Evolutionary conservation across 2,888 invertebrate species (phyloP), one percentile per base, ranked within the genome.

Genomic region (Lepetodrilus schrolli): DNA sequence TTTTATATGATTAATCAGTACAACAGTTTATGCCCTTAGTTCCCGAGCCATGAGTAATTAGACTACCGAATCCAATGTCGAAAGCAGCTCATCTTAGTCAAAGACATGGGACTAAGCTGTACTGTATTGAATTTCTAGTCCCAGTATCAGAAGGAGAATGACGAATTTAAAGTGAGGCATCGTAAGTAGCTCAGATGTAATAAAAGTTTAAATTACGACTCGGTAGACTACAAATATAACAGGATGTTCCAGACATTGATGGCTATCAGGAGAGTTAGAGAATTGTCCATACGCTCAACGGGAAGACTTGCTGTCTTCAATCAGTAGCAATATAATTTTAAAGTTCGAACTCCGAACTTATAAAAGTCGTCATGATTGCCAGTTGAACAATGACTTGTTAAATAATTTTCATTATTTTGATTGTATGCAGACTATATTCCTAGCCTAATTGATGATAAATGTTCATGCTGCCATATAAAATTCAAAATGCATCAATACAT

Each of bases 1-100:
- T 68, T 68, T 68, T 68, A 68, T 68, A 68, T 68, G 68, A 68
- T 68, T 68, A 68, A 68, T 68, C 68, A 38, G 68, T 21, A 43
- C 47, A 58, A 58, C 58, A 58, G 58, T 58, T 58, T 58, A 58
- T 58, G 58, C 58, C 58, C 58, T 30, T 58, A 7, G 30, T 43
- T 58, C 26, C 26, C 58, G 34, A 34, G 26, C 58, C 34, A 30
- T 58, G 58, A 58, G 58, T 58, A 58, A 58, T 58, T 58, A 58
- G 58, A 43, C 13, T 43, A 17, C 34, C 58, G 26, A 23, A 17
- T 58, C 58, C 17, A 17, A 48, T 58, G 58, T 13, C 43, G 17
- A 13, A 43, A 17, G 8, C 43, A 13, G 43, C 13, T 17, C 43
- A 43, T 13, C 43, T 43, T 43, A 13, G 13, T 5, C 13, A 17